These are phyloP conservation scores for Chelonoidis abingdonii DNA, from an alignment of 2,113 vertebrate species.

Conservation along the genomic window DNA sequence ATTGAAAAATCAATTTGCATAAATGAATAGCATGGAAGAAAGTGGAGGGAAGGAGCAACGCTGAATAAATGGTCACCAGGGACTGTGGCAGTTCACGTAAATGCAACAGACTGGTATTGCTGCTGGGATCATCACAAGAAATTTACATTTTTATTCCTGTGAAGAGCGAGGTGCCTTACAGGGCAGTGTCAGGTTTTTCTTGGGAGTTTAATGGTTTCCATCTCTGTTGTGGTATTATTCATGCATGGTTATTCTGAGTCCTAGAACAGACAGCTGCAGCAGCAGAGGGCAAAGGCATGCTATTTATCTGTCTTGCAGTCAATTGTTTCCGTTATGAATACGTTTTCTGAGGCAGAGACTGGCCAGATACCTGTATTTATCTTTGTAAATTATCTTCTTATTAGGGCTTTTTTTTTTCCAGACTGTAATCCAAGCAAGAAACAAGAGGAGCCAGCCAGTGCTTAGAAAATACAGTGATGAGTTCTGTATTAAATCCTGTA, in stretches of 20 bases:
- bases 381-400: background rate
- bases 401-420: background rate
- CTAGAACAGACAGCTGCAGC: background rate
- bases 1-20: background rate
- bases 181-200: constrained; percentile 18
- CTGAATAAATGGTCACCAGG: background rate
- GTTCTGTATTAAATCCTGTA: background rate
- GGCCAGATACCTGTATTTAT: background rate
- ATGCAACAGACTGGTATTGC: constrained; percentile 2
- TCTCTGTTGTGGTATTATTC: constrained; percentile 13
- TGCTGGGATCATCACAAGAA: constrained; percentile 12
- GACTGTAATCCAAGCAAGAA: background rate
- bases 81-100: constrained; percentile 5
- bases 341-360: background rate
- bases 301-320: constrained; percentile 9
- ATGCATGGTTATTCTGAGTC: constrained; percentile 7
- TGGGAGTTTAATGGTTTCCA: constrained; percentile 9
- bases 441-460: accelerated
- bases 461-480: background rate
- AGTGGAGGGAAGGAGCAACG: background rate
- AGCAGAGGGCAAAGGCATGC: background rate
- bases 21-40: background rate
- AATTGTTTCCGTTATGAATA: background rate
- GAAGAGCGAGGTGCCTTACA: background rate
- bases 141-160: constrained; percentile 36